Evolutionary conservation across 64 coral and sea anemone species (phyloP).

Genomic region (Platygyra sinensis): DNA sequence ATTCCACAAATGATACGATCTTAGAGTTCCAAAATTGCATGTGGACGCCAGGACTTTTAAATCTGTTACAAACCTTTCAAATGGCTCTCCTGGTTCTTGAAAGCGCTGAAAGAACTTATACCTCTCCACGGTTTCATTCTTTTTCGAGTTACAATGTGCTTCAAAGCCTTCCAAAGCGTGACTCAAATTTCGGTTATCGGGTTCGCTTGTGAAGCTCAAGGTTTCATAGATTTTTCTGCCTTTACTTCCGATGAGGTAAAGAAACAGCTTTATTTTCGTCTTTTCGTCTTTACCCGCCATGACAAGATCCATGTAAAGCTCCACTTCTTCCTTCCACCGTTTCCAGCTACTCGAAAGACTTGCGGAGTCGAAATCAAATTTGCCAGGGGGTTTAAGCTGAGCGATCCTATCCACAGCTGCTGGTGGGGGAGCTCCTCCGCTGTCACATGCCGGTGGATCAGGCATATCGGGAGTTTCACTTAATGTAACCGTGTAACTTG

Average conservation of each 20-base stretch:
- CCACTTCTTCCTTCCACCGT: conserved; percentile 67
- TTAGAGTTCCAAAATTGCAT: conserved; percentile 29
- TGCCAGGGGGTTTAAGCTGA: not conserved
- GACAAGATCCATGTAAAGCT: conserved; percentile 56
- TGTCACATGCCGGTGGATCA: too few relatives aligned
- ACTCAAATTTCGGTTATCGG: not conserved
- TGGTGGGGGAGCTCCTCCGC: not conserved
- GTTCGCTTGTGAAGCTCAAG: not conserved
- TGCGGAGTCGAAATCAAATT: conserved; percentile 15
- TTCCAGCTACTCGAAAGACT: conserved; percentile 41
- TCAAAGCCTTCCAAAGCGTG: conserved; percentile 8
- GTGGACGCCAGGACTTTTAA: conserved; percentile 9
- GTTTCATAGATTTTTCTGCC: conserved; percentile 47
- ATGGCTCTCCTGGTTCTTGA: conserved; percentile 20
- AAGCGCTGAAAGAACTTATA: conserved; percentile 30
- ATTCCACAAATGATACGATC: conserved; percentile 44
- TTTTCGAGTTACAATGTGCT: conserved; percentile 28
- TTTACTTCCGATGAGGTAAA: conserved; percentile 36
- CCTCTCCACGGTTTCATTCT: conserved; percentile 45
- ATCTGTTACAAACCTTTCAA: conserved; percentile 34
- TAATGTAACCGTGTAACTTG: too few relatives aligned
- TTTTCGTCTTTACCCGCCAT: conserved; percentile 26
- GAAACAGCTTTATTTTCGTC: conserved; percentile 64
- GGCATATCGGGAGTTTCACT: too few relatives aligned
- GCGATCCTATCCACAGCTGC: not conserved